Percentiles rank a stretch among this genome's conserved stretches.
phyloP scores from a whole-genome alignment of 2,113 vertebrate genomes.

The Xiphorhynchus elegans region DNA sequence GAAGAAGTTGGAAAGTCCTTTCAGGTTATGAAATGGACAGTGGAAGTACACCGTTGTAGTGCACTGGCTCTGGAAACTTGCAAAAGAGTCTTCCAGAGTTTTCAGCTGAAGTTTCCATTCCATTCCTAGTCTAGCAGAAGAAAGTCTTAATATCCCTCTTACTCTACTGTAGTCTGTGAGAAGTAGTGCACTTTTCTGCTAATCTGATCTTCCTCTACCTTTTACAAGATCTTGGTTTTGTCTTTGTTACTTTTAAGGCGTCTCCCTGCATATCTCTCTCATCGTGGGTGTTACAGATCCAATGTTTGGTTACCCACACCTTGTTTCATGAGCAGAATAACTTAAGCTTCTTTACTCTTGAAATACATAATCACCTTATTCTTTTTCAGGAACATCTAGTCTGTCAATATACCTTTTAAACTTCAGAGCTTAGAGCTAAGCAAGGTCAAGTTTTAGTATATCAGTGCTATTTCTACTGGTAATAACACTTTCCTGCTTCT shows the following conservation, averaged over 20 bases:
- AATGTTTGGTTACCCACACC: not conserved
- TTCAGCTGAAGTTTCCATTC: not conserved
- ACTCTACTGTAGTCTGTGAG: not conserved
- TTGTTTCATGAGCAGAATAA: not conserved
- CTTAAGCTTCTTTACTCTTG: not conserved
- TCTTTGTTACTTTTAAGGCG: not conserved
- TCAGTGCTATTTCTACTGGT: not conserved
- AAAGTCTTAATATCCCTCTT: not conserved
- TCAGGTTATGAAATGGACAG: not conserved
- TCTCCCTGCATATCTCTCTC: not conserved
- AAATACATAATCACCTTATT: not conserved
- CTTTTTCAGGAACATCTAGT: not conserved
- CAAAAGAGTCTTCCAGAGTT: not conserved
- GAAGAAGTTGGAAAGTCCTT: not conserved
- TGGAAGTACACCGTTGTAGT: not conserved
- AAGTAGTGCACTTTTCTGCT: not conserved
- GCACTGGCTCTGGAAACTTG: not conserved
- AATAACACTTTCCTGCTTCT: not conserved
- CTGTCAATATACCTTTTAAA: not conserved
- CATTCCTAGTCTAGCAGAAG: not conserved
- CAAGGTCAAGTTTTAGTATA: not conserved
- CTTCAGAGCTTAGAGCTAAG: not conserved
- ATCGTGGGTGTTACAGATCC: not conserved
- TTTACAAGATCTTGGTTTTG: not conserved
- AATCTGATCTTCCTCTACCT: not conserved